Percentiles rank a stretch among this genome's conserved stretches.
These are phyloP conservation scores for Oreonectes daqikongensis DNA, from an alignment of 2,797 vertebrate genomes.

Conservation along the genomic window DNA sequence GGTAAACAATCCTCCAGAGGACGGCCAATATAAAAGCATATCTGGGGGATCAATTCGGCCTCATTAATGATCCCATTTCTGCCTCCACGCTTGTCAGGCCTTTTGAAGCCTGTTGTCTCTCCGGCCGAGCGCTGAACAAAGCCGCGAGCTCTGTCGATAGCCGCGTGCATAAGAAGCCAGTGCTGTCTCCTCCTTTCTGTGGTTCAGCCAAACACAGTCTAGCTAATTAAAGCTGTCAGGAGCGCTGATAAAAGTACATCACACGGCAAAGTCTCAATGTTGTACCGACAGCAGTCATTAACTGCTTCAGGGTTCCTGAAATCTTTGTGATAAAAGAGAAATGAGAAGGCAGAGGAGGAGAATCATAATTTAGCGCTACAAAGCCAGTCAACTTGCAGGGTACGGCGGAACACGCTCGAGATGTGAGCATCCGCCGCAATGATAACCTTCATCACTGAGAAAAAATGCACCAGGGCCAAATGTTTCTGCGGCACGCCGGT, in stretches of 20 bases:
- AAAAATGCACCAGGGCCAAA: background rate
- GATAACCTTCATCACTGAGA: background rate
- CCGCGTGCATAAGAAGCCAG: background rate
- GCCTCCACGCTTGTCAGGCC: constrained; percentile 26
- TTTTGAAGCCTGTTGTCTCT: constrained; percentile 52
- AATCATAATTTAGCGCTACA: constrained; percentile 9
- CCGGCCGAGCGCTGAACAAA: constrained; percentile 30
- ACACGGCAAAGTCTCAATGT: constrained; percentile 26
- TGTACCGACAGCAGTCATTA: constrained; percentile 38
- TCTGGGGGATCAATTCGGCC: constrained; percentile 34
- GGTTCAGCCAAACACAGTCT: constrained; percentile 17
- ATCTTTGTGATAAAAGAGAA: constrained; percentile 32
- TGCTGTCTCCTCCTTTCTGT: constrained; percentile 13
- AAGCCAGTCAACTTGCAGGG: background rate
- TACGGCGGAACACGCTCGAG: background rate
- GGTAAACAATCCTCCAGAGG: constrained; percentile 26
- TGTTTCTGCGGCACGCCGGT: too few relatives aligned
- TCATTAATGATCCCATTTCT: constrained; percentile 42
- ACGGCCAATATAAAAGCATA: constrained; percentile 29
- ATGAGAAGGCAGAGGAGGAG: background rate
- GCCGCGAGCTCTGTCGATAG: constrained; percentile 9
- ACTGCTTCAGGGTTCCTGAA: constrained; percentile 16
- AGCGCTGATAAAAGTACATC: constrained; percentile 37
- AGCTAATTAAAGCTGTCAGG: constrained; percentile 47
- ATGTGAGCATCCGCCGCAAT: background rate